phyloP scores from a whole-genome alignment of 2,113 vertebrate species.

The Ophthalmotilapia sp. region DNA sequence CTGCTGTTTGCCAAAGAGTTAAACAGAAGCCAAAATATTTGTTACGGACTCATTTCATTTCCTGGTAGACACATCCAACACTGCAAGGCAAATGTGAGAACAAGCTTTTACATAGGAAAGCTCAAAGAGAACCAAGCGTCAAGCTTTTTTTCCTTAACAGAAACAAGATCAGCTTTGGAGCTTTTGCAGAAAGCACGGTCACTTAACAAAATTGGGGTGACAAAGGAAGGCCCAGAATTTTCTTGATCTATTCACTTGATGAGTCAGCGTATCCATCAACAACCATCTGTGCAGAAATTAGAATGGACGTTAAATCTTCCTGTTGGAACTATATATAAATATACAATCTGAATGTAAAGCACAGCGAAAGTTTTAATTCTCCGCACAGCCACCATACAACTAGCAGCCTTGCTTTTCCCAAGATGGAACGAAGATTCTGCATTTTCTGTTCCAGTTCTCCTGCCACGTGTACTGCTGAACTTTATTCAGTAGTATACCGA shows the following conservation, averaged over 20 bases:
- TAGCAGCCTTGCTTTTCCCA: not conserved
- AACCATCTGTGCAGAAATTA: not conserved
- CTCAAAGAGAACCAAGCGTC: constrained; percentile 52
- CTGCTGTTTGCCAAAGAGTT: constrained; percentile 48
- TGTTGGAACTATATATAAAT: not conserved
- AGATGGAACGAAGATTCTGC: not conserved
- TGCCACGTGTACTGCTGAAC: constrained; percentile 5
- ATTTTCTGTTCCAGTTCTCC: not conserved
- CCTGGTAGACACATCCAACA: constrained; percentile 52
- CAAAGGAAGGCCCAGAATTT: not conserved
- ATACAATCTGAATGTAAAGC: not conserved
- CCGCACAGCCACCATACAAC: not conserved
- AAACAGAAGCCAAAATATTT: constrained; percentile 72
- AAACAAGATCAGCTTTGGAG: constrained; percentile 35
- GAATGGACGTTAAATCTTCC: not conserved
- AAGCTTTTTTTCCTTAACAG: constrained; percentile 23
- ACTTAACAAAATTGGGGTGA: not conserved
- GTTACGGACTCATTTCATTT: constrained; percentile 67
- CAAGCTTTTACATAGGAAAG: constrained; percentile 41
- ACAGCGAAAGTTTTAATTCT: not conserved
- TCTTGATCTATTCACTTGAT: not conserved
- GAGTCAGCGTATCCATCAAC: not conserved
- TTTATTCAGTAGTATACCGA: constrained; percentile 48
- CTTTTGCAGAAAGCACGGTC: not conserved
- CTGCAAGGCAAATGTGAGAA: constrained; percentile 57